Conservation (phyloP, 2,113 vertebrate species). For the Chionodraco myersi region DNA sequence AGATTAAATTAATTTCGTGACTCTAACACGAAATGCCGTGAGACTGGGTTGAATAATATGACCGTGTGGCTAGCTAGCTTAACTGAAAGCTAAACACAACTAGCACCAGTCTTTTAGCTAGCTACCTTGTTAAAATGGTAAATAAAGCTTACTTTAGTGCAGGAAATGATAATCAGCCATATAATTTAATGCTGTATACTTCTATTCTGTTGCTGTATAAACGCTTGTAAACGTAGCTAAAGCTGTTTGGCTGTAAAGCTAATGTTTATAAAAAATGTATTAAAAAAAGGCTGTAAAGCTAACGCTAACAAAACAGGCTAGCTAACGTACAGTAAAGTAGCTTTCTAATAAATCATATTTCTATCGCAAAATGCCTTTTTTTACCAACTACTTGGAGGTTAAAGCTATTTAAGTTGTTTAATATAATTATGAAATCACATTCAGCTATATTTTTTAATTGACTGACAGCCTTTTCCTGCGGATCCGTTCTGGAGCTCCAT, state of each 20-base stretch:
- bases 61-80: neutral
- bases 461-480: neutral
- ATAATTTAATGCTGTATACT: neutral
- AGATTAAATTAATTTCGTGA: too few relatives aligned
- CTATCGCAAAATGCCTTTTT: neutral
- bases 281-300: neutral
- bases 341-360: neutral
- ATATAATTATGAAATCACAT: neutral
- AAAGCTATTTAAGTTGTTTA: neutral
- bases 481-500: neutral
- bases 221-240: neutral
- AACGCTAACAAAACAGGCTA: neutral
- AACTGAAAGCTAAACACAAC: neutral
- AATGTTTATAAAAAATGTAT: neutral
- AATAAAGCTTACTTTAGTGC: neutral
- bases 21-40: too few relatives aligned
- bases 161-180: neutral
- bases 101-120: neutral
- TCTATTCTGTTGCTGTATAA: neutral
- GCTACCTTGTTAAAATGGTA: neutral
- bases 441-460: neutral
- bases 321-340: neutral
- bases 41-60: neutral
- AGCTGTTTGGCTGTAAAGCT: neutral
- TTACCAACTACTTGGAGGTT: neutral